Conservation (phyloP, 2,797 vertebrate genomes). For the Eulemur mongoz region DNA sequence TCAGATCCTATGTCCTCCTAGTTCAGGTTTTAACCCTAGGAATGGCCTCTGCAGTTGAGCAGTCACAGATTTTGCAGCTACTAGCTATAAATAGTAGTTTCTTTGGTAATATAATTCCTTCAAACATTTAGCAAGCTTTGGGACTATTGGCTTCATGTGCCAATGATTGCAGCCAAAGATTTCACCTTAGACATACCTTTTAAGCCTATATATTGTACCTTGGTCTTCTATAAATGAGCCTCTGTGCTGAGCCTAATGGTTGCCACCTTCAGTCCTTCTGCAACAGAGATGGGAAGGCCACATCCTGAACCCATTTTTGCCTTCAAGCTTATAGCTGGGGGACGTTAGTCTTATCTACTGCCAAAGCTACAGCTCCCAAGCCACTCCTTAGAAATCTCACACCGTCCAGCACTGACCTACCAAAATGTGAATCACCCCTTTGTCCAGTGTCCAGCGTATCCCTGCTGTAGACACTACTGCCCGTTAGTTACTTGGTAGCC, state of each 20-base stretch:
- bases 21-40: not conserved
- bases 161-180: not conserved
- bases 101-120: not conserved
- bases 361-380: not conserved
- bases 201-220: not conserved
- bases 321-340: not conserved
- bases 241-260: not conserved
- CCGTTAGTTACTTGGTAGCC: not conserved
- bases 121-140: not conserved
- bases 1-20: not conserved
- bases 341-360: slow-evolving; percentile 2
- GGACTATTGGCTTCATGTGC: not conserved
- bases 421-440: not conserved
- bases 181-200: not conserved
- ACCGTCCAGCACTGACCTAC: not conserved
- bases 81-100: not conserved
- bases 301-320: not conserved
- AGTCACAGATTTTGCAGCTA: not conserved
- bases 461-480: not conserved
- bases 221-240: not conserved
- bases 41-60: not conserved
- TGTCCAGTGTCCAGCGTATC: not conserved
- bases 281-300: not conserved
- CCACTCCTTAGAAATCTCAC: not conserved
- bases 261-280: not conserved